Evolutionary conservation across 2,888 invertebrate genomes (phyloP), one percentile per base, ranked within the genome.

Genomic region (Chouioia cunea): DNA sequence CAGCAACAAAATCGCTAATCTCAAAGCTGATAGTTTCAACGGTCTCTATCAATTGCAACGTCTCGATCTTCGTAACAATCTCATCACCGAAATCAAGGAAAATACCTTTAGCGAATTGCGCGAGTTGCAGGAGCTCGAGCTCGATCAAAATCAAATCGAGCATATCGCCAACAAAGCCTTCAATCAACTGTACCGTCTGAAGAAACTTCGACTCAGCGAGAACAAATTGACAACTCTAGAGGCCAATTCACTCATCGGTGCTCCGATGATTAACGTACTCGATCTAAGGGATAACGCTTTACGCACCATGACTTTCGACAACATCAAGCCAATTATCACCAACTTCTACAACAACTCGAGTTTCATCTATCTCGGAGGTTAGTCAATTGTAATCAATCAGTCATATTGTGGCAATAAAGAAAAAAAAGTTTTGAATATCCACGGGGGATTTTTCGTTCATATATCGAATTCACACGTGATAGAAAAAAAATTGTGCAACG

Each of bases 61-160:
- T 81, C 88, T 95, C 77, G 93, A 93, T 85, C 87, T 95, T 76
- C 90, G 92, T 74, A 88, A 88, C 77, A 95, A 95, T 84, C 89
- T 90, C 80, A 90, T 95, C 79, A 90, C 91, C 77, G 92, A 92
- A 87, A 89, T 95, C 79, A 93, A 93, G 2, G 93, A 93, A 78
- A 90, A 92, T 74, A 93, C 92, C 47, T 95, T 95, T 85, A 90
- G 91, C 0, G 94, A 94, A 82, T 87, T 94, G 83, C 92, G 93
- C 87, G 91, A 91, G 79, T 86, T 93, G 47, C 89, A 90, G 68
- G 92, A 93, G 80, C 85, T 93, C 79, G 88, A 91, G 53, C 86
- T 93, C 79, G 92, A 92, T 79, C 90, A 91, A 80, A 92, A 92
- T 82, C 88, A 89, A 76, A 88, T 93, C 80, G 86, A 91, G 86